A percentile compares a stretch with the other conserved stretches of the same genome.
Evolutionary conservation across 2,888 invertebrate species (phyloP).

Genomic region (Saturnia pavonia): DNA sequence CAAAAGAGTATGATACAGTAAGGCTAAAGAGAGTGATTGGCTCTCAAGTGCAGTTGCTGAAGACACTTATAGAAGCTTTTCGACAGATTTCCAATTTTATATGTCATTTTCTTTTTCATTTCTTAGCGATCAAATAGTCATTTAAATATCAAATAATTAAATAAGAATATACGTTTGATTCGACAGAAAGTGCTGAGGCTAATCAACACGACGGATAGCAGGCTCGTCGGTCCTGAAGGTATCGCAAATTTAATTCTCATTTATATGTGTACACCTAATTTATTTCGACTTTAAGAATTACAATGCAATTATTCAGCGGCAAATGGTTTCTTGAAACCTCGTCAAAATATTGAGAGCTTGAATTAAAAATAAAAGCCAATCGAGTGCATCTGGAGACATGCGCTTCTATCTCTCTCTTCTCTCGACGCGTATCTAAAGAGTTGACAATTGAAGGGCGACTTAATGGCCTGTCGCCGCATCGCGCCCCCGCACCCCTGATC

Average conservation of each 20-base stretch:
- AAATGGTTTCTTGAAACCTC: not conserved
- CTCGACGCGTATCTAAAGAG: slow-evolving; percentile 29
- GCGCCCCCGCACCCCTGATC: slow-evolving; percentile 18
- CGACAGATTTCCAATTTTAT: not conserved
- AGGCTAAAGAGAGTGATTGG: not conserved
- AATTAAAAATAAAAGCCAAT: slow-evolving; percentile 40
- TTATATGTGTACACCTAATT: not conserved
- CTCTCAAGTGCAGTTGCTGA: not conserved
- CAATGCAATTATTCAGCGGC: not conserved
- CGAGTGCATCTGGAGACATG: slow-evolving; percentile 26
- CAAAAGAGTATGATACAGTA: not conserved
- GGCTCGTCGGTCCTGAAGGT: no score
- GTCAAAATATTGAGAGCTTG: not conserved
- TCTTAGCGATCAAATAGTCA: no score
- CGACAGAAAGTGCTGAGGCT: no score
- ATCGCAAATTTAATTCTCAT: not conserved
- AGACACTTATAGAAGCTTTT: not conserved
- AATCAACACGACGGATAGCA: no score
- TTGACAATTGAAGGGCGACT: slow-evolving; percentile 36
- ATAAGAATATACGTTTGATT: no score
- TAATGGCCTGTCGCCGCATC: slow-evolving; percentile 40
- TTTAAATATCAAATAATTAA: no score
- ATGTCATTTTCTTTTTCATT: no score
- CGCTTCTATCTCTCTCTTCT: slow-evolving; percentile 8
- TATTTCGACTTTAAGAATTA: not conserved